Base-by-base conservation (phyloP, 2,797 vertebrate species). In the Anguilla obscura region DNA sequence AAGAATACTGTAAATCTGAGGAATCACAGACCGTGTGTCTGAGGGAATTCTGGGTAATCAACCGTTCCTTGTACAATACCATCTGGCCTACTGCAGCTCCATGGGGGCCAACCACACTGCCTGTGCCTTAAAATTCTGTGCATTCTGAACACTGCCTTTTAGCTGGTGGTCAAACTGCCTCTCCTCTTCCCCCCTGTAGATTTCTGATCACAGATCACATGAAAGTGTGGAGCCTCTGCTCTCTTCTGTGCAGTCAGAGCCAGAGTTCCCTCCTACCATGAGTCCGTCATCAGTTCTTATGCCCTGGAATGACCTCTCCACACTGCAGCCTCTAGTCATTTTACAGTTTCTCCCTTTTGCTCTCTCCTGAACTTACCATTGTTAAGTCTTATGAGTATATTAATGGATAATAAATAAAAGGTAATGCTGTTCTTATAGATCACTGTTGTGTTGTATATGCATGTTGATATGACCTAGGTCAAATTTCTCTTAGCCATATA, bases 1-100 rank as follows among this genome's bases (percentile, higher is more conserved):
- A 79, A 30, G 71, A 30, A 21, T 40, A 21, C 74, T 79, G 33
- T 79, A 79, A 79, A 79, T 79, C 74, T 79, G 74, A 45, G 36
- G 74, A 40, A 40, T 40, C 12, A 6, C 36, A 45, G 16, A 45
- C 30, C 2, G 4, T 36, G 36, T 40, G 33, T 40, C 74, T 16
- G 74, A 36, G 74, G 33, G 74, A 79, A 79, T 79, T 4, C 74
- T 79, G 74, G 74, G 74, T 40, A 40, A 21, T 40, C 79, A 24
- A 1, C 21, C 45, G 40, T 7, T 50, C 21, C 40, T 82, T 48
- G 36, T 27, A 8, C 45, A n/a, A 10, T 82, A 48, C 21, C 79
- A 82, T 36, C 74, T 79, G 74, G 27, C 16, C 40, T n/a, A 6
- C 79, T 82, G 40, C 45, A 82, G n/a, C 8, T 24, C 79, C 40